Evolutionary conservation across 2,113 vertebrate species (phyloP).

Genomic region (Orientallactaga bullata): DNA sequence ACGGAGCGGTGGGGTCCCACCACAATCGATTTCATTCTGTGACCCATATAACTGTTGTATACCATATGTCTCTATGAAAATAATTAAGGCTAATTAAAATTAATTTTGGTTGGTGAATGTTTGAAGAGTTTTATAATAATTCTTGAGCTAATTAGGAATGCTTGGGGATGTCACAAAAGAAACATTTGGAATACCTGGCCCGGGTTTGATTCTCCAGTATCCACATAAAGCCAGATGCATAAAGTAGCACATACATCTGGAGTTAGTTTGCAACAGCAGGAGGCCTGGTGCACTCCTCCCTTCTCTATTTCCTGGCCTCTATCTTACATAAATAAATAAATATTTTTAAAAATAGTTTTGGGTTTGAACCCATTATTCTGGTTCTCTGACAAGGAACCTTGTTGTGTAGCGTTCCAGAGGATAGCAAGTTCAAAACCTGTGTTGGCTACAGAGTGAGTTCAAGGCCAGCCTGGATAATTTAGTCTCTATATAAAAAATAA

Average conservation of each 20-base stretch:
- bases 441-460: neutral
- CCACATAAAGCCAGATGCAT: too few relatives aligned
- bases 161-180: conserved; percentile 70
- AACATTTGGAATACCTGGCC: conserved; percentile 55
- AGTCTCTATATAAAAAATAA: neutral
- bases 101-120: conserved; percentile 71
- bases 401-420: neutral
- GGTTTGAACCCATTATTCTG: neutral
- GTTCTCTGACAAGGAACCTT: neutral
- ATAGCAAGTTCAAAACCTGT: neutral
- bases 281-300: too few relatives aligned
- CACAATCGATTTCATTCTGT: conserved; percentile 15
- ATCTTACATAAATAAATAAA: too few relatives aligned
- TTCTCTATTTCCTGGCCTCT: too few relatives aligned
- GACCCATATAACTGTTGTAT: conserved; percentile 43
- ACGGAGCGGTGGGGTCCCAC: conserved; percentile 1
- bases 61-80: conserved; percentile 53
- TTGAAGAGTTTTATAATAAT: conserved; percentile 73
- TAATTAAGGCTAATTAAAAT: conserved; percentile 78
- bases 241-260: too few relatives aligned
- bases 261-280: too few relatives aligned
- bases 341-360: too few relatives aligned
- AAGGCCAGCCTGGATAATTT: neutral
- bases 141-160: conserved; percentile 68
- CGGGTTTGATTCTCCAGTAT: too few relatives aligned